Evolutionary conservation across 2,113 vertebrate genomes (phyloP), one percentile per base, ranked within the genome.

Genomic region (Mobula birostris): DNA sequence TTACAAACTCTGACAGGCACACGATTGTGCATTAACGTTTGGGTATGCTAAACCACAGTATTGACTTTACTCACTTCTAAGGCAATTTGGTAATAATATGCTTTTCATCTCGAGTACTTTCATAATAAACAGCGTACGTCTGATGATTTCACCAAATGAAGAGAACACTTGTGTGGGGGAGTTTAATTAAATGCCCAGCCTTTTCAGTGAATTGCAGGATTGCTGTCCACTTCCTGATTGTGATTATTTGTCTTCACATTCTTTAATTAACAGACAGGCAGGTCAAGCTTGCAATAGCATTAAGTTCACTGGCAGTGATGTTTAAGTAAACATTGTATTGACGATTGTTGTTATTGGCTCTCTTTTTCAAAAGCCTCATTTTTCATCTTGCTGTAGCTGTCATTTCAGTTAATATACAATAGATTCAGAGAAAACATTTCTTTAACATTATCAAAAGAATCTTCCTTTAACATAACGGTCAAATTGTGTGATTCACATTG

Each of bases 181-280:
- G 91, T 93, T 93, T 93, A 93, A 93, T 93, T 93, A 93, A 93
- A 93, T 56, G 40, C 68, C 91, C 72, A 40, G 91, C 40, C 68
- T 93, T 74, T 93, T 74, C 91, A 93, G 91, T 74, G 70, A 74
- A 93, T 70, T 76, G 68, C 91, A 93, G 74, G 91, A 74, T 93
- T 93, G 72, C 91, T 56, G 56, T 56, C 40, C 91, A 93, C 91
- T 56, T 93, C 91, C 91, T 56, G 85, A 93, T 76, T 74, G 70
- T 72, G 91, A 93, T 74, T 93, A 93, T 93, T 93, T 93, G 91
- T 93, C 91, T 93, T 93, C 70, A 72, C 70, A 76, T 72, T 74
- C 91, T 93, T 93, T 93, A 93, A 93, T 93, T 93, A 93, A 93
- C 70, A 93, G 91, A 93, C 48, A 93, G 68, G 68, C 91, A 93